Conservation (phyloP, 92 coral and sea anemone genomes). For the Palythoa grandiflora region DNA sequence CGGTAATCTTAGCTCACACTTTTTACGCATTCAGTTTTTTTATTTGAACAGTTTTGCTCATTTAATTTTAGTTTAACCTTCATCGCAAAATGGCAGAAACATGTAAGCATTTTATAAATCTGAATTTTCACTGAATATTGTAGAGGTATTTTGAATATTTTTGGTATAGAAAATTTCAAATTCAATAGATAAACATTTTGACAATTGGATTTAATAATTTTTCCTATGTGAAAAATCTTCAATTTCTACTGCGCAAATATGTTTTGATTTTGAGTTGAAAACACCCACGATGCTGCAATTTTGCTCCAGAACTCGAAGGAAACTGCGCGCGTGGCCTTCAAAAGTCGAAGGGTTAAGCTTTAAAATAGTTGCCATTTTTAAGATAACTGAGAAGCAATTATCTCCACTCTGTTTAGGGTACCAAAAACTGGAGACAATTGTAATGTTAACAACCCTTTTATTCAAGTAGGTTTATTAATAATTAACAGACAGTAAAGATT, state of each 20-base stretch:
- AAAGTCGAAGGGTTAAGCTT: background rate
- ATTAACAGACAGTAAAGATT: slow-evolving; percentile 13
- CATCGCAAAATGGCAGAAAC: too few relatives aligned
- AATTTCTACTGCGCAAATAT: slow-evolving; percentile 15
- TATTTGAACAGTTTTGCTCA: too few relatives aligned
- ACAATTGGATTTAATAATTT: slow-evolving; percentile 12
- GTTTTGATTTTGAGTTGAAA: slow-evolving; percentile 26
- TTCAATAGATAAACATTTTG: slow-evolving; percentile 7
- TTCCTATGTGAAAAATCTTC: slow-evolving; percentile 14
- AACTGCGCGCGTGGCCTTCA: background rate
- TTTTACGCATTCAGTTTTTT: too few relatives aligned
- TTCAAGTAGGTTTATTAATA: slow-evolving; percentile 9
- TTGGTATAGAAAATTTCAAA: background rate
- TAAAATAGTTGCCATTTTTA: slow-evolving; percentile 9
- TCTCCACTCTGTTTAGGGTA: slow-evolving; percentile 12
- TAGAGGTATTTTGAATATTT: background rate
- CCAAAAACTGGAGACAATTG: slow-evolving; percentile 13
- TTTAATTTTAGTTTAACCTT: too few relatives aligned
- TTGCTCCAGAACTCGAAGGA: background rate
- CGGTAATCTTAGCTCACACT: too few relatives aligned
- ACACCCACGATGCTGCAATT: slow-evolving; percentile 18
- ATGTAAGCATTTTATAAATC: too few relatives aligned
- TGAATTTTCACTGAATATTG: too few relatives aligned
- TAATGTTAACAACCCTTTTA: slow-evolving; percentile 5
- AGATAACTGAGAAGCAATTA: slow-evolving; percentile 9